phyloP scores from a whole-genome alignment of 2,888 invertebrate species.

The Cerastis rubricosa region DNA sequence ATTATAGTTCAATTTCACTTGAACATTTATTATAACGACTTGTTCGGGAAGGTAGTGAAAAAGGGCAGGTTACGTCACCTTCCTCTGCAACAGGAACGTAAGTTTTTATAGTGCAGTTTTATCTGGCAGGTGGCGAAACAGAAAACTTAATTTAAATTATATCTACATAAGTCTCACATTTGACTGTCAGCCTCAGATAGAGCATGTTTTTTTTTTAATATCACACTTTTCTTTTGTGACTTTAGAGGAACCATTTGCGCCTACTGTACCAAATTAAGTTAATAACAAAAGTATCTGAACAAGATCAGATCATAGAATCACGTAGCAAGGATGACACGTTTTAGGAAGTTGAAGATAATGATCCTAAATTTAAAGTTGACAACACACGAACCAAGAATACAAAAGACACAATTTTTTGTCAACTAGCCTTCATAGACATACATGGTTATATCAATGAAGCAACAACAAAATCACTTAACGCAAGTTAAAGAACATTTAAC shows the following conservation, averaged over 20 bases:
- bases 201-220: background rate
- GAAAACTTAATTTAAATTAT: background rate
- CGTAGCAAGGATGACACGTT: background rate
- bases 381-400: slow-evolving; percentile 33
- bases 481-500: slow-evolving; percentile 23
- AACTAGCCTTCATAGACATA: slow-evolving; percentile 14
- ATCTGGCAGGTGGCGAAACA: background rate
- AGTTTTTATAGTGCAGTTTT: background rate
- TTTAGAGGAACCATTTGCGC: background rate
- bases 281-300: background rate
- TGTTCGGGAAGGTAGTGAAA: slow-evolving; percentile 21
- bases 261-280: background rate
- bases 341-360: slow-evolving; percentile 23
- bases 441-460: slow-evolving; percentile 14
- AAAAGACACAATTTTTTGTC: background rate
- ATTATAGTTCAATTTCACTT: slow-evolving; percentile 47
- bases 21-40: slow-evolving; percentile 36
- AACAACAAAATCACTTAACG: slow-evolving; percentile 34
- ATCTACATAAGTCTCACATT: too few relatives aligned
- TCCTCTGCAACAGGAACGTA: background rate
- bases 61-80: slow-evolving; percentile 37
- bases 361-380: slow-evolving; percentile 16
- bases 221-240: background rate
- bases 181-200: background rate
- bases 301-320: background rate